Evolutionary conservation across 2,113 vertebrate genomes (phyloP), one percentile per base, ranked within the genome.

Genomic region (Holacanthus passer): DNA sequence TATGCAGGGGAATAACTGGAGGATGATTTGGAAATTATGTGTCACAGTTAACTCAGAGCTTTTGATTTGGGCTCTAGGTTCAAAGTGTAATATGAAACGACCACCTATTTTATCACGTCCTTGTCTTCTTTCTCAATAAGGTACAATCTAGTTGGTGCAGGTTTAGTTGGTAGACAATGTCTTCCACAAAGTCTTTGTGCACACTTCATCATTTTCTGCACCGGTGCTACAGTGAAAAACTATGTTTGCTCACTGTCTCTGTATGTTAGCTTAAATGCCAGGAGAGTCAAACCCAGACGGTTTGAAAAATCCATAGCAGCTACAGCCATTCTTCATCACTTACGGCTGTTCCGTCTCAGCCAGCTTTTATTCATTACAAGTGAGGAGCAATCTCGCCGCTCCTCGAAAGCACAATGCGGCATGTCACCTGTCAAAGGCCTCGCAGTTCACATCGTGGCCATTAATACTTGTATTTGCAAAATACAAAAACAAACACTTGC

Each of bases 191-290:
- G 37, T 48, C 52, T 80, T 45, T 76, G 68, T 70, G 64, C 62
- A 20, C 66, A 41, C 65, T 70, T 82, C 31, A 82, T 88, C 62
- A 75, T 77, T 77, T 81, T 71, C 48, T 55, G 50, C 53, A 22
- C 50, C 2, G 62, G 14, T 50, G 81, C 73, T 58, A 69, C 77
- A 76, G 77, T 79, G 87, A 87, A 75, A 75, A 17, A 84, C 83
- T 20, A 59, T 80, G 81, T 87, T 86, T 87, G 81, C 80, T 87
- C 73, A 64, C 77, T 67, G 81, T 86, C 77, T 85, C 70, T 73
- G 83, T 58, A 29, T 47, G 84, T 91, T 86, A 58, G 75, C 45
- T 76, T 52, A 84, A 89, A 87, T 92, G 89, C 90, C 91, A 90
- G 31, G 64, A 88, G 64, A 86, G 77, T 90, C 82, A 62, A n/a